phyloP scores from a whole-genome alignment of 2,797 vertebrate species.

The Microcaecilia unicolor region DNA sequence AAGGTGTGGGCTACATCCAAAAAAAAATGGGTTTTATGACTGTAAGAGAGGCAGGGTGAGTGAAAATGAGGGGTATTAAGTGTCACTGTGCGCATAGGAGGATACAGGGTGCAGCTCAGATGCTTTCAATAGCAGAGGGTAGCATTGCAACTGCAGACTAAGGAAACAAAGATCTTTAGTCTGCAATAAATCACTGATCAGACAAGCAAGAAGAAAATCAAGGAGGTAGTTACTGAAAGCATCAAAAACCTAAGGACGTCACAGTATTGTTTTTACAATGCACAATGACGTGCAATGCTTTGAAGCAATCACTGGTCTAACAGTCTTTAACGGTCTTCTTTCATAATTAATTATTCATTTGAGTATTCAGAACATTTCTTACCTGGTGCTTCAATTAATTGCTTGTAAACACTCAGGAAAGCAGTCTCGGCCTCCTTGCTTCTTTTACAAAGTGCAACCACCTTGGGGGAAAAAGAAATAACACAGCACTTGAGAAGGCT shows the following conservation, averaged over 20 bases:
- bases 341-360: slow-evolving; percentile 9
- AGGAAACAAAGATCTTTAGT: fast-evolving
- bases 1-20: too few relatives aligned
- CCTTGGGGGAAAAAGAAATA: slow-evolving; percentile 67
- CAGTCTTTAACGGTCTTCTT: neutral
- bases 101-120: too few relatives aligned
- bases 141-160: neutral
- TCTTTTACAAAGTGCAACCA: slow-evolving; percentile 91
- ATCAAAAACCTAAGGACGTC: fast-evolving
- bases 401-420: slow-evolving; percentile 92
- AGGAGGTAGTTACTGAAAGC: neutral
- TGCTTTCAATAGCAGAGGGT: neutral
- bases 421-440: slow-evolving; percentile 95
- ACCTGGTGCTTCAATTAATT: slow-evolving; percentile 91
- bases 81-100: too few relatives aligned
- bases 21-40: too few relatives aligned
- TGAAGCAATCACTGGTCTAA: neutral
- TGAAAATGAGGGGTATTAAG: too few relatives aligned
- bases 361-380: slow-evolving; percentile 42
- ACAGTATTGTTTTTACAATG: neutral
- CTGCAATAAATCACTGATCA: too few relatives aligned
- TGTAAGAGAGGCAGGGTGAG: too few relatives aligned
- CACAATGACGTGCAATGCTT: neutral
- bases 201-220: neutral
- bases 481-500: neutral